Evolutionary conservation across 2,797 vertebrate species (phyloP).

Genomic region (Lates japonicus): DNA sequence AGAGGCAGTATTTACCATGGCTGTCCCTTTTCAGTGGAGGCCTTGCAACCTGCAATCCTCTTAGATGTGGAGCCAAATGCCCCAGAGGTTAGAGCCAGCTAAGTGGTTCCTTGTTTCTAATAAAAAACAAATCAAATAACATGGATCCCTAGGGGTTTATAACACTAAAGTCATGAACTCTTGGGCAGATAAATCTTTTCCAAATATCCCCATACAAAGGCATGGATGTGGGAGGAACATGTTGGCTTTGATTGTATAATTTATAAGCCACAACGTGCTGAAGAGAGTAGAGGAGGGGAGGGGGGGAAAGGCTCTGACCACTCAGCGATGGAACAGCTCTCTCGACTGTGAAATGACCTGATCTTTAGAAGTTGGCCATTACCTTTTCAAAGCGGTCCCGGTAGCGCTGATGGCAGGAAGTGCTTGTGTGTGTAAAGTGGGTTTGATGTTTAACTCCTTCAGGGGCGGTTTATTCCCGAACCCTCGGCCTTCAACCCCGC

Average conservation of each 20-base stretch:
- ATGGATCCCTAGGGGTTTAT: constrained; percentile 69
- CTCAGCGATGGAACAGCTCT: constrained; percentile 52
- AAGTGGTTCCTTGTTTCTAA: constrained; percentile 82
- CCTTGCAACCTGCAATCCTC: constrained; percentile 58
- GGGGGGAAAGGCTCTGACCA: constrained; percentile 21
- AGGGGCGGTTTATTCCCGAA: constrained; percentile 49
- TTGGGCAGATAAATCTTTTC: constrained; percentile 61
- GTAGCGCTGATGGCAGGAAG: constrained; percentile 61
- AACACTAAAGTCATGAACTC: constrained; percentile 72
- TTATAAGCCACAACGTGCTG: constrained; percentile 45
- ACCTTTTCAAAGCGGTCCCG: constrained; percentile 64
- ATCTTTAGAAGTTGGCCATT: constrained; percentile 67
- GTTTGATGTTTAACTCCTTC: constrained; percentile 84
- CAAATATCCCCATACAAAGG: constrained; percentile 59
- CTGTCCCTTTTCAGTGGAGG: constrained; percentile 50
- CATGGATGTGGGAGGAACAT: constrained; percentile 57
- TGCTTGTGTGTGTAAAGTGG: constrained; percentile 61
- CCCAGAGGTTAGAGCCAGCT: constrained; percentile 74
- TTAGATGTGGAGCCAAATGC: constrained; percentile 78
- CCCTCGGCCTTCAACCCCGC: constrained; percentile 8
- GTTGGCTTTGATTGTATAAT: constrained; percentile 62
- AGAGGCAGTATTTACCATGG: constrained; percentile 51
- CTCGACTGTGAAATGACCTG: constrained; percentile 65
- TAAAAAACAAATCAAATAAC: constrained; percentile 82
- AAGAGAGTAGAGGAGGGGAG: neutral